Evolutionary conservation across 2,113 vertebrate species (phyloP).

Genomic region (Choloepus hoffmanni): DNA sequence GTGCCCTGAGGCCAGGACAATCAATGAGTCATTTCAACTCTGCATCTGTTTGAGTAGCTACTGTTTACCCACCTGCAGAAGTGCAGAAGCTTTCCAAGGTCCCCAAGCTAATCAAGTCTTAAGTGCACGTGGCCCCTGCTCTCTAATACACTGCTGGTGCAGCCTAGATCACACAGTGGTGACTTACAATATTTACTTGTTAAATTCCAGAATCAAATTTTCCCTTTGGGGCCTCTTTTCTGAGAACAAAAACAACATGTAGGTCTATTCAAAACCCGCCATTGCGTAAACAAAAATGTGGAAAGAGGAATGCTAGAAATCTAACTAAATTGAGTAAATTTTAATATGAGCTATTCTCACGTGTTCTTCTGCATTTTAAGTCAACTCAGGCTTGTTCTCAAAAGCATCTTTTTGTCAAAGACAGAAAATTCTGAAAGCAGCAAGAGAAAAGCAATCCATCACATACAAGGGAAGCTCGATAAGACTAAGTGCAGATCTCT

Average conservation of each 20-base stretch:
- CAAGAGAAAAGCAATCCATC: too few relatives aligned
- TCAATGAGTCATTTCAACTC: background rate
- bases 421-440: too few relatives aligned
- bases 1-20: background rate
- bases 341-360: background rate
- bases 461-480: too few relatives aligned
- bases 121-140: background rate
- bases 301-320: background rate
- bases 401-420: conserved; percentile 2
- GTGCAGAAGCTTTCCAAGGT: too few relatives aligned
- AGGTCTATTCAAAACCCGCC: background rate
- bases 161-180: background rate
- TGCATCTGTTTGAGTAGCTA: too few relatives aligned
- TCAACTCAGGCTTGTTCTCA: background rate
- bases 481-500: too few relatives aligned
- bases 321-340: background rate
- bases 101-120: background rate
- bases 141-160: accelerated
- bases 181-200: background rate
- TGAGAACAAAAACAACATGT: background rate
- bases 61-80: too few relatives aligned
- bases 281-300: background rate
- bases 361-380: background rate
- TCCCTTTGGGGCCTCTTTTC: background rate
- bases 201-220: background rate